Conservation (phyloP, 2,113 vertebrate genomes). For the Cinclus mexicanus region DNA sequence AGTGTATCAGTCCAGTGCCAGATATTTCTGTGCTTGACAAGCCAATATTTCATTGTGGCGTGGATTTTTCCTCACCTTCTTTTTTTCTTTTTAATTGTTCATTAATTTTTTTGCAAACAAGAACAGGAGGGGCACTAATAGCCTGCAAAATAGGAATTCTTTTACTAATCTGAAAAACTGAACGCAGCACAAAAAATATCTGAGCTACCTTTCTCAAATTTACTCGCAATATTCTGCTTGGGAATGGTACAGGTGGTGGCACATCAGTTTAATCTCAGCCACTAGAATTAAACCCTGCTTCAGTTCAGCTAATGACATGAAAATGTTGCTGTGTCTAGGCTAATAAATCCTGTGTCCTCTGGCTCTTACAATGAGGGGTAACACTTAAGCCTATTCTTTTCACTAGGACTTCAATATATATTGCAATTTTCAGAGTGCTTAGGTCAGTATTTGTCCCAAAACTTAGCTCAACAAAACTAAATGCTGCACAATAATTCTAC, state of each 20-base stretch:
- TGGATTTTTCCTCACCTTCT: background rate
- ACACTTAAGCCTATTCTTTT: background rate
- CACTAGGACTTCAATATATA: background rate
- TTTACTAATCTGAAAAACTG: background rate
- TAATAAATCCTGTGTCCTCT: background rate
- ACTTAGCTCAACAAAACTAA: background rate
- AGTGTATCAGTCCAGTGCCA: background rate
- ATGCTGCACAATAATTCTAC: background rate
- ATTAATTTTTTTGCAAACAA: background rate
- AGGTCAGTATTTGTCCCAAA: background rate
- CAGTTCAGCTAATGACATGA: background rate
- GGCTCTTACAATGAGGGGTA: background rate
- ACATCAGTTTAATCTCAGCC: background rate
- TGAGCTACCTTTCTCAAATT: background rate
- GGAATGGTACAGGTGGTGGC: background rate
- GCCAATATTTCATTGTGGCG: background rate
- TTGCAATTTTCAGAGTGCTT: background rate
- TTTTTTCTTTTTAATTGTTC: background rate
- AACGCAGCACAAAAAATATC: background rate
- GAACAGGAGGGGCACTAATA: background rate
- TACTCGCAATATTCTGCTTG: fast-evolving
- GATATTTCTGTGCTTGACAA: background rate
- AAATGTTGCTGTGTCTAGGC: background rate
- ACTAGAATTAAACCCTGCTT: background rate
- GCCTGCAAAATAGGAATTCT: background rate